Base-by-base conservation (phyloP, 2,888 invertebrate species). In the Xylota segnis region DNA sequence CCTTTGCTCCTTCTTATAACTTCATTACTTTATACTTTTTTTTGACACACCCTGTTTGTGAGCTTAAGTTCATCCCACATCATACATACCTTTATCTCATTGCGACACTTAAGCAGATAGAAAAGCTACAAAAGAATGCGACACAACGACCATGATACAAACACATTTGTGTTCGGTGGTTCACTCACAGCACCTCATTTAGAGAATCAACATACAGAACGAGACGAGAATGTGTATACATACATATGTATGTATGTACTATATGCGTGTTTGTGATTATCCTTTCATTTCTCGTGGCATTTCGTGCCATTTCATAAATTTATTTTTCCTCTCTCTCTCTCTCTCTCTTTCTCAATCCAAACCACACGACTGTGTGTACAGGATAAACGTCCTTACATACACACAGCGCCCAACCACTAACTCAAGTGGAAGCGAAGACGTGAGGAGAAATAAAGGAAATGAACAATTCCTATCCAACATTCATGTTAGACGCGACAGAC, bases 231-330 rank as follows among this genome's bases (percentile, higher is more conserved):
- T 4, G 37, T 40, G 37, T 4, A 4, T 12, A 37, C 5, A n/a
- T 10, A 50, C 29, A 71, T 4, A 6, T 4, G 32, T 32, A 32
- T 6, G 32, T 32, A 56, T 56, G 71, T 58, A 10, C n/a, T 78
- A 59, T 66, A 52, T 45, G 71, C 47, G 58, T 66, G 74, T 75
- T 75, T 74, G 74, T 79, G 79, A 79, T 79, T 70, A 66, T 84
- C 52, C 70, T 71, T 84, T 81, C 54, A 59, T 81, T 81, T 71
- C 65, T 76, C 40, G 29, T 66, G 66, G 71, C 74, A 63, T 76
- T 83, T 83, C 77, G 83, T 83, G 77, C 52, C 66, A 72, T 83
- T 79, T 83, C 79, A 83, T 79, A 83, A 43, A 70, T 74, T 65
- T 59, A 18, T 40, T 52, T 58, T 59, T 32, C 12, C 5, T 32